Evolutionary conservation across 2,797 vertebrate genomes (phyloP), one percentile per base, ranked within the genome.

Genomic region (Gobio occitaniae): DNA sequence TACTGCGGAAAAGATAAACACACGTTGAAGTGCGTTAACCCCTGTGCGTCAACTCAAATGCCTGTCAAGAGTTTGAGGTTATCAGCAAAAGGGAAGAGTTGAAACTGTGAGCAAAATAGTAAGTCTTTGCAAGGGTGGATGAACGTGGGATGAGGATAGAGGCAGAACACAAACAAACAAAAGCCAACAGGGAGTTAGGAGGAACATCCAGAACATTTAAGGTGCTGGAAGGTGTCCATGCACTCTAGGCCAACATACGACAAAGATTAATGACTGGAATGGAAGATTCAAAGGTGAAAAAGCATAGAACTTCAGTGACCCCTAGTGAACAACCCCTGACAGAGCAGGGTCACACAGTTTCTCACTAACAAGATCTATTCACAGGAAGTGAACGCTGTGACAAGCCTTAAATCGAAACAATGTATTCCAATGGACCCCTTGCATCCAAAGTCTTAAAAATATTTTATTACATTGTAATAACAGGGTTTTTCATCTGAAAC

Each of bases 231-330:
- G 29, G 47, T 61, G 19, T 79, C 81, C 81, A 69, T 83, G 78
- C 29, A 15, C 82, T 61, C 38, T 50, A 69, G 75, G 79, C 82
- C 81, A 86, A n/a, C 71, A 66, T 82, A 17, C 66, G 70, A 25
- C 59, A 3, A 17, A 84, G 84, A 86, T 69, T 80, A 86, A 84
- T 78, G 48, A 77, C 68, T 71, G 29, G 54, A 48, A 83, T 59
- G 61, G 54, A 41, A 80, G 13, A 48, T 1, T 52, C 15, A 13
- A 59, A n/a, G 8, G 17, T 32, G n/a, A 75, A 47, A 36, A 36
- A 52, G 61, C 41, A 48, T 90, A 92, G 86, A 83, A 86, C 91
- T 92, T 93, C 91, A 95, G 89, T 88, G 88, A 80, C 94, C 92
- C 91, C 92, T 54, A 12, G 90, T 93, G 95, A 91, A 83, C 19